Evolutionary conservation across 1,140 invertebrate species (phyloP).

Genomic region (Zaprionus ornatus): DNA sequence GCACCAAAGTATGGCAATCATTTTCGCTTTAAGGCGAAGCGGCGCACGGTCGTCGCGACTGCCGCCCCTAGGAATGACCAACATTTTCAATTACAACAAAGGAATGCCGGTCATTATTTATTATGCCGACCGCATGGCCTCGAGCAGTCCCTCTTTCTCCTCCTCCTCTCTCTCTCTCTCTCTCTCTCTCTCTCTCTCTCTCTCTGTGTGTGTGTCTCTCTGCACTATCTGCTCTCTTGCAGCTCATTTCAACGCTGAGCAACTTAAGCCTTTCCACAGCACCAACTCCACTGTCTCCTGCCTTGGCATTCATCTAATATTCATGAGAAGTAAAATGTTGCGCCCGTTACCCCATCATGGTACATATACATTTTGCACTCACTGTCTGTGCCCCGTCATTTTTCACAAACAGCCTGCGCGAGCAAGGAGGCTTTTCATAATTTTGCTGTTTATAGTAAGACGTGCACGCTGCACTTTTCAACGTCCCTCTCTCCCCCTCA

Average conservation of each 20-base stretch:
- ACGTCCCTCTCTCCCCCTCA: neutral
- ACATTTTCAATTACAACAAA: slow-evolving; percentile 83
- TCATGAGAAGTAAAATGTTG: slow-evolving; percentile 67
- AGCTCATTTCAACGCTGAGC: slow-evolving; percentile 64
- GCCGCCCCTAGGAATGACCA: slow-evolving; percentile 66
- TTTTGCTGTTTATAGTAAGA: slow-evolving; percentile 66
- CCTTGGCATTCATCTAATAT: slow-evolving; percentile 63
- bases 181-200: too few relatives aligned
- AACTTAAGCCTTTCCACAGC: slow-evolving; percentile 74
- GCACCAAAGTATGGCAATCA: slow-evolving; percentile 81
- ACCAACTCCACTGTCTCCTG: slow-evolving; percentile 57
- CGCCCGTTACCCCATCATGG: neutral
- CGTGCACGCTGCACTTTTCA: slow-evolving; percentile 69
- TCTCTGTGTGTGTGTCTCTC: neutral
- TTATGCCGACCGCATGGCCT: slow-evolving; percentile 81
- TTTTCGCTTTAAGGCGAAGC: slow-evolving; percentile 78
- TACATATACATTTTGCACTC: slow-evolving; percentile 63
- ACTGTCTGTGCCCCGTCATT: slow-evolving; percentile 69
- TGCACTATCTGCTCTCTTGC: neutral
- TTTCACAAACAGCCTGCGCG: slow-evolving; percentile 66
- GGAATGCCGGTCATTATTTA: slow-evolving; percentile 82
- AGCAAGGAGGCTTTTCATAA: slow-evolving; percentile 67
- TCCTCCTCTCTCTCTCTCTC: neutral
- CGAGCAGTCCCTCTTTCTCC: slow-evolving; percentile 30
- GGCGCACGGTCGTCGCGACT: slow-evolving; percentile 32